Base-by-base conservation (phyloP, 1,140 invertebrate genomes). In the Dolichoris vasculosae region DNA sequence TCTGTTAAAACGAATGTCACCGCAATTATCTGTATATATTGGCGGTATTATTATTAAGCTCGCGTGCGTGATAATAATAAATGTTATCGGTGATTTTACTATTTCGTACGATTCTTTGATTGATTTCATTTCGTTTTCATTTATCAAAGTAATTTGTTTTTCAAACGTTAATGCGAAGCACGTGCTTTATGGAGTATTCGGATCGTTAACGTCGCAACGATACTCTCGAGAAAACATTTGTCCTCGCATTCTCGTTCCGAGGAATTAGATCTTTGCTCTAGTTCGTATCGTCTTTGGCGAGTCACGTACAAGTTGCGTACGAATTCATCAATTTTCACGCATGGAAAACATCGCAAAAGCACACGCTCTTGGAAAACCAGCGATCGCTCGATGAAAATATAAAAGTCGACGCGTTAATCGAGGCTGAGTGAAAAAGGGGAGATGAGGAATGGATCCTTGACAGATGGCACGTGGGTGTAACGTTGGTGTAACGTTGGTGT, bases 381-480 rank as follows among this genome's bases (percentile, higher is more conserved):
- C 55, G 13, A 26, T 59, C 23, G 13, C 26, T 9, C 2, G 51
- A 55, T 55, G 17, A 2, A 17, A 55, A 20, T 20, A 55, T 17
- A 7, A 55, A 55, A 17, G 55, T 13, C 23, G 4, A 59, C 23
- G 9, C 0, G 55, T 26, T 59, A 26, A 26, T 59, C 23, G 23
- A 2, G 3, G 55, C 23, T 9, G 4, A 59, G 55, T 59, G 13
- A 59, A 26, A 59, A 59, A 59, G 2, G 23, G 15, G 59, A 67
- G 43, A 40, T 35, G 32, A 32, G 77, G 20, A 77, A 82, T 26
- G 26, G 55, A 69, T 82, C 69, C 82, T 85, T 69, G 83, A 67
- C 87, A 86, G 85, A 85, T 87, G 87, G 83, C 81, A 63, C 78
- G 78, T 87, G 87, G 86, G 84, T 32, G 82, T 67, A 38, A 23